A percentile compares a stretch with the other conserved stretches of the same genome.
These are phyloP conservation scores for Xenops minutus DNA, from an alignment of 2,797 vertebrate species.

Conservation along the genomic window DNA sequence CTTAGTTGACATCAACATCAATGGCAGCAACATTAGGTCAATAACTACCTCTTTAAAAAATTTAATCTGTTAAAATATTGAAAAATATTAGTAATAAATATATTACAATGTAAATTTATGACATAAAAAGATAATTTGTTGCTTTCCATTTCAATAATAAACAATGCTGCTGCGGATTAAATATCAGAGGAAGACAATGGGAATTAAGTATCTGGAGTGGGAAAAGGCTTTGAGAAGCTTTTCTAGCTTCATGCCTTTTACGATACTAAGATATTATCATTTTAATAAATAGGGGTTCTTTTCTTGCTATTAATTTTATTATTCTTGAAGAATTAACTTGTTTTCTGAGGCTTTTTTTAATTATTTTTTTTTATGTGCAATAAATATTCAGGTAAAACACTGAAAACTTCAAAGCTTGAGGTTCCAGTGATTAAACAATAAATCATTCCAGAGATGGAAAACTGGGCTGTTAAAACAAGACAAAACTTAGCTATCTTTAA, in stretches of 20 bases:
- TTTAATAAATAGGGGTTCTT: accelerated
- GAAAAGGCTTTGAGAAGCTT: not conserved
- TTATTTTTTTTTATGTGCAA: not conserved
- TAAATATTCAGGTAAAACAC: accelerated
- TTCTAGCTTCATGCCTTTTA: not conserved
- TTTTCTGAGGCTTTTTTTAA: not conserved
- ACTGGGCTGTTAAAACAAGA: not conserved
- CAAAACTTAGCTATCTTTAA: not conserved
- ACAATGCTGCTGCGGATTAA: not conserved
- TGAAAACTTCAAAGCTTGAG: not conserved
- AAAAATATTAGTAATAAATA: not conserved
- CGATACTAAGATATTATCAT: not conserved
- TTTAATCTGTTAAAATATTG: not conserved
- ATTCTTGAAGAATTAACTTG: not conserved
- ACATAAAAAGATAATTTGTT: not conserved
- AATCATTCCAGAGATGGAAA: not conserved
- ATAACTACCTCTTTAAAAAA: not conserved
- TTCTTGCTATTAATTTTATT: not conserved
- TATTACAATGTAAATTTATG: not conserved
- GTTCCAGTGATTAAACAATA: not conserved
- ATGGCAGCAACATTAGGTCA: not conserved
- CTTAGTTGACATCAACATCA: not conserved
- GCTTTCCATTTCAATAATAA: not conserved
- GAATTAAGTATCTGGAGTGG: not conserved
- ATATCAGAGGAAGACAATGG: not conserved